These are phyloP conservation scores for Deroplatys truncata DNA, from an alignment of 2,888 invertebrate genomes.

Conservation along the genomic window DNA sequence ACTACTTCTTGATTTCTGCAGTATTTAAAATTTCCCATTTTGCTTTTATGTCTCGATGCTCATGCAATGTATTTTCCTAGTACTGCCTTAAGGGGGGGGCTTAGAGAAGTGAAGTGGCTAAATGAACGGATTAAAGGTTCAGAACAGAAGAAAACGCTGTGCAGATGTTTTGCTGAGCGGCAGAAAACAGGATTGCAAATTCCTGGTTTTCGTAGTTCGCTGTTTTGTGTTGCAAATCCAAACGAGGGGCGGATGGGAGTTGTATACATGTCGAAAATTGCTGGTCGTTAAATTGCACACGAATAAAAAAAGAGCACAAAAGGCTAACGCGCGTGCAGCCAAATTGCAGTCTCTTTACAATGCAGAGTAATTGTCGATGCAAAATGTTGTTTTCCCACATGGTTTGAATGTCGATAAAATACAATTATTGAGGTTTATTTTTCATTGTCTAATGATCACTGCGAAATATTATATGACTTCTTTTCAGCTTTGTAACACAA, in stretches of 20 bases:
- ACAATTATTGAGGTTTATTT: background rate
- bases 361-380: background rate
- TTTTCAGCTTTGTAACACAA: background rate
- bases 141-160: background rate
- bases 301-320: background rate
- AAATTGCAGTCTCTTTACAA: background rate
- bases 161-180: background rate
- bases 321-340: background rate
- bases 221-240: conserved; percentile 27
- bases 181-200: background rate
- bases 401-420: background rate
- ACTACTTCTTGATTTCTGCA: background rate
- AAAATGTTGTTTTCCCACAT: background rate
- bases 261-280: background rate
- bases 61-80: too few relatives aligned
- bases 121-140: background rate
- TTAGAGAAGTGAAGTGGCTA: background rate
- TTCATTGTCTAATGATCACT: background rate
- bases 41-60: background rate
- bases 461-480: background rate
- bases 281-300: background rate
- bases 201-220: background rate
- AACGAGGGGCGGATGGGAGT: conserved; percentile 7
- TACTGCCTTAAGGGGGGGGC: too few relatives aligned
- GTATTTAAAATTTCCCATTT: background rate